phyloP scores from a whole-genome alignment of 2,113 vertebrate genomes.

The Oryzias javanicus region DNA sequence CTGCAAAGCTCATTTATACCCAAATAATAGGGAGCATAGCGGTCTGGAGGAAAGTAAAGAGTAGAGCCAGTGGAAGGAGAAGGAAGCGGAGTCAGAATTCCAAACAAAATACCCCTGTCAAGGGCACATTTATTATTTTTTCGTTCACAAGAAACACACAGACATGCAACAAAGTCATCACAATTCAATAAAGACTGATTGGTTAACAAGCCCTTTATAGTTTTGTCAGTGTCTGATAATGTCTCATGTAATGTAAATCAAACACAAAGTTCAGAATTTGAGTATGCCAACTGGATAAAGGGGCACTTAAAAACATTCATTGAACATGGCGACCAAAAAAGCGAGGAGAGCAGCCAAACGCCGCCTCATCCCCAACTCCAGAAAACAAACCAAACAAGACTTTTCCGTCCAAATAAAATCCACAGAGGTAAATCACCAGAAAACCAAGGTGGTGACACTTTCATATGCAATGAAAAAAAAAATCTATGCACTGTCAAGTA shows the following conservation, averaged over 20 bases:
- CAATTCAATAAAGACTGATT: constrained; percentile 77
- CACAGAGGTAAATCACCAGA: constrained; percentile 58
- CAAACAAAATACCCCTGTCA: constrained; percentile 62
- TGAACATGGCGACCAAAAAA: constrained; percentile 41
- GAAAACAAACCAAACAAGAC: not conserved
- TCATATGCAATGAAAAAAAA: constrained; percentile 13
- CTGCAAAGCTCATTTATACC: constrained; percentile 44
- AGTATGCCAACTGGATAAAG: constrained; percentile 42
- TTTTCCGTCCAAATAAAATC: constrained; percentile 36
- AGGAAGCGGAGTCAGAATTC: constrained; percentile 44
- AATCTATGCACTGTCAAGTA: constrained; percentile 39
- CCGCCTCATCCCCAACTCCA: constrained; percentile 24
- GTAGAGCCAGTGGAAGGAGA: constrained; percentile 8
- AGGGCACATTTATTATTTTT: constrained; percentile 74
- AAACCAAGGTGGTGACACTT: constrained; percentile 46
- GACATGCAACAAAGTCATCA: constrained; percentile 82
- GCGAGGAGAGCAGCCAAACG: constrained; percentile 56
- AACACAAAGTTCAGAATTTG: constrained; percentile 34
- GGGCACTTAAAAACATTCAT: constrained; percentile 55
- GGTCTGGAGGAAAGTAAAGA: constrained; percentile 10
- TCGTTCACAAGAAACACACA: constrained; percentile 79
- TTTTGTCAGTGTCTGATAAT: constrained; percentile 67
- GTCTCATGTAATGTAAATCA: constrained; percentile 53
- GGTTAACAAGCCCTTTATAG: constrained; percentile 81
- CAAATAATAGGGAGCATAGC: constrained; percentile 38